Evolutionary conservation across 2,888 invertebrate genomes (phyloP).

Genomic region (Hirtodrosophila confusa): DNA sequence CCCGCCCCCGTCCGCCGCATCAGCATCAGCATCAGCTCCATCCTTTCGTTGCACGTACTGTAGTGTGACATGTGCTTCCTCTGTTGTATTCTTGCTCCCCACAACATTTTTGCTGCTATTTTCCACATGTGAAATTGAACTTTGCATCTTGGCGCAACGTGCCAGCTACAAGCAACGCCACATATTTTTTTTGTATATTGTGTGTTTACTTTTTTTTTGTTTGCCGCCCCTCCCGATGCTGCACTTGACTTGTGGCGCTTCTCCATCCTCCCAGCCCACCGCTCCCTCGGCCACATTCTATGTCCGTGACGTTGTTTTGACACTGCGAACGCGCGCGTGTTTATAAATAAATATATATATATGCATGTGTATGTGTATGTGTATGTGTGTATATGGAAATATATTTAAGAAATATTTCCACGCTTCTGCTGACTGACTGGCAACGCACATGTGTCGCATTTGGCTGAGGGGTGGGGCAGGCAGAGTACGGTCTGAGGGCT

Average conservation of each 20-base stretch:
- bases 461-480: background rate
- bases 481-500: background rate
- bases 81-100: slow-evolving; percentile 64
- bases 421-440: slow-evolving; percentile 39
- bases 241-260: slow-evolving; percentile 79
- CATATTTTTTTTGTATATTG: slow-evolving; percentile 19
- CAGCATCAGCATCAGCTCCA: slow-evolving; percentile 17
- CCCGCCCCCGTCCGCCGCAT: slow-evolving; percentile 2
- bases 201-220: slow-evolving; percentile 37
- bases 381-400: slow-evolving; percentile 35
- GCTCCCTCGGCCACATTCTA: slow-evolving; percentile 5
- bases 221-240: slow-evolving; percentile 32
- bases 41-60: slow-evolving; percentile 49
- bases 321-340: slow-evolving; percentile 76
- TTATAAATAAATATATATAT: slow-evolving; percentile 70
- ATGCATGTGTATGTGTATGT: slow-evolving; percentile 19
- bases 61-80: slow-evolving; percentile 76
- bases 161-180: slow-evolving; percentile 52
- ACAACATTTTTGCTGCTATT: slow-evolving; percentile 61
- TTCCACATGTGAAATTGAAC: slow-evolving; percentile 79
- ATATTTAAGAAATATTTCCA: slow-evolving; percentile 67
- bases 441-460: slow-evolving; percentile 60
- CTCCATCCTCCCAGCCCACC: slow-evolving; percentile 2
- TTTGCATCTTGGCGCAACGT: slow-evolving; percentile 75
- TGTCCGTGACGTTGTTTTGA: slow-evolving; percentile 75